Conservation (phyloP, 2,888 invertebrate genomes). For the Troglohyphantes excavatus region DNA sequence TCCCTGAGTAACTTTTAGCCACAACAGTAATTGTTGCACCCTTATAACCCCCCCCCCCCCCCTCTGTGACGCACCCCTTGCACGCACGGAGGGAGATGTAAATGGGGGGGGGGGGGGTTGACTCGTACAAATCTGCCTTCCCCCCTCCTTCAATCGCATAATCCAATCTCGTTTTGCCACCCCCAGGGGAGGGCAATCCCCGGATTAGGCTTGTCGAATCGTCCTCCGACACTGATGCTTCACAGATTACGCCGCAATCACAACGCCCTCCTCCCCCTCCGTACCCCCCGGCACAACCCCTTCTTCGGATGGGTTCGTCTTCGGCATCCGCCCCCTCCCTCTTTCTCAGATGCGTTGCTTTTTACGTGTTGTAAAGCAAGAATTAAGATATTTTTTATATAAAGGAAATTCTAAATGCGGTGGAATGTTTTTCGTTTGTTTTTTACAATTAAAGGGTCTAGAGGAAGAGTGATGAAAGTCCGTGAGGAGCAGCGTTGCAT, state of each 20-base stretch:
- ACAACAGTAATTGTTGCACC: slow-evolving; percentile 7
- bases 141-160: slow-evolving; percentile 43
- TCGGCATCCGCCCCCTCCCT: too few relatives aligned
- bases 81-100: slow-evolving; percentile 14
- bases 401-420: too few relatives aligned
- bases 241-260: slow-evolving; percentile 71
- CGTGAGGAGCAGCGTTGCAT: too few relatives aligned
- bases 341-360: too few relatives aligned
- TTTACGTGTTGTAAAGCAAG: too few relatives aligned
- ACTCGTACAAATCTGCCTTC: slow-evolving; percentile 32
- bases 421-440: too few relatives aligned
- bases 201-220: slow-evolving; percentile 74
- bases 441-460: too few relatives aligned
- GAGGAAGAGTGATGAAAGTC: too few relatives aligned
- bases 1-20: not conserved
- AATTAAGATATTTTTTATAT: too few relatives aligned
- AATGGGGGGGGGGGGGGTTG: not conserved
- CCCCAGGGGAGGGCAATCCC: slow-evolving; percentile 65
- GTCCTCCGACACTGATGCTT: slow-evolving; percentile 67
- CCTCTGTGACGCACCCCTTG: slow-evolving; percentile 41
- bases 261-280: slow-evolving; percentile 23
- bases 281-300: not conserved
- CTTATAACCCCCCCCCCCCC: not conserved
- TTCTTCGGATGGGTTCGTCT: too few relatives aligned
- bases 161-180: slow-evolving; percentile 76